phyloP scores from a whole-genome alignment of 1,140 invertebrate species.

The Sitophilus oryzae region DNA sequence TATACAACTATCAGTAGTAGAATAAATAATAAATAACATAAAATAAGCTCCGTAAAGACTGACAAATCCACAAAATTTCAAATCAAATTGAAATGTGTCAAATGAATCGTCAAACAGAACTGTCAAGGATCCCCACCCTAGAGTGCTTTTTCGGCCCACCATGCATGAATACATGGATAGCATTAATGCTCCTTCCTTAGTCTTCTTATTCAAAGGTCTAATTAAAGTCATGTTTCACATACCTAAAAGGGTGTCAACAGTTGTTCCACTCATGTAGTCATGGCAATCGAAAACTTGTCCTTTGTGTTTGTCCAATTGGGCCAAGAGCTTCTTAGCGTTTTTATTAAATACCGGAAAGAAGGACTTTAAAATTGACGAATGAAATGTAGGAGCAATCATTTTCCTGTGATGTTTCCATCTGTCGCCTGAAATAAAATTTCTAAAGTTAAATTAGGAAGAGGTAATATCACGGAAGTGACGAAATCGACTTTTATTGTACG shows the following conservation, averaged over 20 bases:
- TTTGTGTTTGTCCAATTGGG: slow-evolving; percentile 57
- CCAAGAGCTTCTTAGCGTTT: slow-evolving; percentile 66
- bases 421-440: slow-evolving; percentile 48
- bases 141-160: too few relatives aligned
- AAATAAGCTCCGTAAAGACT: too few relatives aligned
- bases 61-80: too few relatives aligned
- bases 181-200: too few relatives aligned
- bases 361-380: slow-evolving; percentile 83
- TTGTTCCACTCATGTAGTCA: slow-evolving; percentile 74
- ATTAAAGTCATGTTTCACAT: background rate
- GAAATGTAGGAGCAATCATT: slow-evolving; percentile 89
- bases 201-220: too few relatives aligned
- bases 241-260: slow-evolving; percentile 59
- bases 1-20: too few relatives aligned
- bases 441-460: slow-evolving; percentile 1
- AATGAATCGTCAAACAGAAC: too few relatives aligned
- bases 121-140: too few relatives aligned
- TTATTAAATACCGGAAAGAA: slow-evolving; percentile 83
- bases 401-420: slow-evolving; percentile 79
- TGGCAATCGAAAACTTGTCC: slow-evolving; percentile 74
- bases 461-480: background rate
- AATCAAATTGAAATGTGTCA: too few relatives aligned
- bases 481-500: slow-evolving; percentile 2
- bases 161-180: too few relatives aligned
- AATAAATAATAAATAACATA: too few relatives aligned